These are phyloP conservation scores for Andricus grossulariae DNA, from an alignment of 1,140 invertebrate genomes.

Conservation along the genomic window DNA sequence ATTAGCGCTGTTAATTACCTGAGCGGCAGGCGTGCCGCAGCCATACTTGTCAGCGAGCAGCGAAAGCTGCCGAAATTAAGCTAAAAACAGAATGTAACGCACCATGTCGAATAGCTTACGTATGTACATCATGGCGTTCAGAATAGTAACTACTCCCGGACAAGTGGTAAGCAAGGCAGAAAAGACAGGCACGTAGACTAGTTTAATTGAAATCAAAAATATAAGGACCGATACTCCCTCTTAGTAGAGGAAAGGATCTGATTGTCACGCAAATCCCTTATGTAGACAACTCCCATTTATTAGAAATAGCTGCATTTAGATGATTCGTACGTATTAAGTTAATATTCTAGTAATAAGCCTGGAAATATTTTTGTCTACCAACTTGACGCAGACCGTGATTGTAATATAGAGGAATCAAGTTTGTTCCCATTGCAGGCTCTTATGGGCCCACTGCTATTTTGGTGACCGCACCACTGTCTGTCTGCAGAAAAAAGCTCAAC, in stretches of 20 bases:
- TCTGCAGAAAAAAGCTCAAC: no score
- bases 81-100: slow-evolving; percentile 65
- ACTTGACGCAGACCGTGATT: no score
- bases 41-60: slow-evolving; percentile 62
- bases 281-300: background rate
- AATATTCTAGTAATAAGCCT: no score
- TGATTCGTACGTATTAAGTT: no score
- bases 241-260: background rate
- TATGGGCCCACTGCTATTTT: no score
- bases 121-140: slow-evolving; percentile 1
- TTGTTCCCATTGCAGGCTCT: no score
- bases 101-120: slow-evolving; percentile 61
- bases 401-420: no score
- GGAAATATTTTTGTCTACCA: no score
- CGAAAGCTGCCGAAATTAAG: slow-evolving; percentile 69
- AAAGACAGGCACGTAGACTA: background rate
- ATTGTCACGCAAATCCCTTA: background rate
- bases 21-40: slow-evolving; percentile 48
- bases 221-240: background rate
- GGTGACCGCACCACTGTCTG: no score
- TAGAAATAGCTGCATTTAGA: background rate
- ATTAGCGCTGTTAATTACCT: slow-evolving; percentile 72
- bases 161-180: background rate
- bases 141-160: background rate
- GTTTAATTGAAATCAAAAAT: background rate